Conservation (phyloP, 2,797 vertebrate species). For the Galagoides demidoff region DNA sequence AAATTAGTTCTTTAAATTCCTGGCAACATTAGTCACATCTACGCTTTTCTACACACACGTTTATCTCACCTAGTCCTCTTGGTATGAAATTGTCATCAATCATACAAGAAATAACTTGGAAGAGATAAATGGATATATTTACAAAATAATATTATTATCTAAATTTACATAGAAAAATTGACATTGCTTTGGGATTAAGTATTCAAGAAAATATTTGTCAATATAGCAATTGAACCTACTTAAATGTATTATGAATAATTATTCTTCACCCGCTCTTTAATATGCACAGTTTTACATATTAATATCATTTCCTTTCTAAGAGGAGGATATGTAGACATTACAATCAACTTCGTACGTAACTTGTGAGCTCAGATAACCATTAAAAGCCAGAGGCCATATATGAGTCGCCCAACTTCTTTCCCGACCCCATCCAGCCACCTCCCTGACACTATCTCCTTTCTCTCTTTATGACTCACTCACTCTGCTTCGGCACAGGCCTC, state of each 20-base stretch:
- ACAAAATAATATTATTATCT: not conserved
- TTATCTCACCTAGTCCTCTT: not conserved
- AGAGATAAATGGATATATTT: not conserved
- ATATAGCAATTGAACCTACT: not conserved
- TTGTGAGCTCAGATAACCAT: not conserved
- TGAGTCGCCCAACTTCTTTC: not conserved
- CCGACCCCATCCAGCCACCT: not conserved
- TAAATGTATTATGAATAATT: not conserved
- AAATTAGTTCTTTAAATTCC: not conserved
- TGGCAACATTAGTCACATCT: not conserved
- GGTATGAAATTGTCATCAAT: not conserved
- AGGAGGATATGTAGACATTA: not conserved
- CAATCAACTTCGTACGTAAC: not conserved
- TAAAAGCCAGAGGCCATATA: not conserved
- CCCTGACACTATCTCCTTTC: not conserved
- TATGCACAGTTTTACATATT: not conserved
- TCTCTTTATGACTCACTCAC: not conserved
- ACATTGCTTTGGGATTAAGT: not conserved
- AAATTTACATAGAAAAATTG: not conserved
- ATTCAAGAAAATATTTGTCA: not conserved
- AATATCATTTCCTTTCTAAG: not conserved
- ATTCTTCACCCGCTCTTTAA: not conserved
- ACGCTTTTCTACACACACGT: not conserved
- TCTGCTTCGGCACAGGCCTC: not conserved
- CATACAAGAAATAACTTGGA: not conserved